Evolutionary conservation across 37 sponge, comb jelly and placozoan genomes (phyloP), one percentile per base, ranked within the genome.

Genomic region (Cladorhizidae sp.): DNA sequence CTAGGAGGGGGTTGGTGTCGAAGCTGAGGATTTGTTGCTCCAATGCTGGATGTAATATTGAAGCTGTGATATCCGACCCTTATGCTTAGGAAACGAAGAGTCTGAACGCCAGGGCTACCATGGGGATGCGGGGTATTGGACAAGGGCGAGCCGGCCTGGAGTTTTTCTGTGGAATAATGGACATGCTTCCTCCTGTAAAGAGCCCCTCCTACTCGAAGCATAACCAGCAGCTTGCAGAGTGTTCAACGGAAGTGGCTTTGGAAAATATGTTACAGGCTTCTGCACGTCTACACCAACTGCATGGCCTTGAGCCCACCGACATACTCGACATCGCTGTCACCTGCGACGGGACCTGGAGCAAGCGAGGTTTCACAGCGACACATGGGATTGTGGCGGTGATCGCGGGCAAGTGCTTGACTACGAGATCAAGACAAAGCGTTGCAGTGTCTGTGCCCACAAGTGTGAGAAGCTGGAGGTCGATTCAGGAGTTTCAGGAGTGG

Each of bases 81-180:
- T 78, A 78, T 33, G 25, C 68, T 45, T 3, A 14, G 9, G 52
- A 78, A 9, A 28, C 79, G 2, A 78, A 65, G 68, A 9, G 40
- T 64, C 31, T 78, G 36, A 78, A 78, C 54, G 32, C 68, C 14
- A 64, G 67, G 29, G 56, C 79, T 42, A 40, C 64, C 51, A 3
- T 78, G 52, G 79, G 36, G 11, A 78, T 78, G 79, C 45, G 79
- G 23, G 29, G 3, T 7, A 65, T 78, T 32, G 79, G 79, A 2
- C 25, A 68, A 65, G 79, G 79, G 38, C 45, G 37, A 31, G 8
- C 67, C 36, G 35, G 79, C 68, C 67, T 81, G 12, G 73, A 70
- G 45, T 40, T 43, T 9, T 81, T 81, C 62, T 81, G 72, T 81
- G 81, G 73, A 20, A 6, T 81, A 18, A 81, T 81, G 81, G 73